A percentile compares a stretch with the other conserved stretches of the same genome.
Conservation (phyloP, 1,140 invertebrate species). For the Neodiprion pinetum region DNA sequence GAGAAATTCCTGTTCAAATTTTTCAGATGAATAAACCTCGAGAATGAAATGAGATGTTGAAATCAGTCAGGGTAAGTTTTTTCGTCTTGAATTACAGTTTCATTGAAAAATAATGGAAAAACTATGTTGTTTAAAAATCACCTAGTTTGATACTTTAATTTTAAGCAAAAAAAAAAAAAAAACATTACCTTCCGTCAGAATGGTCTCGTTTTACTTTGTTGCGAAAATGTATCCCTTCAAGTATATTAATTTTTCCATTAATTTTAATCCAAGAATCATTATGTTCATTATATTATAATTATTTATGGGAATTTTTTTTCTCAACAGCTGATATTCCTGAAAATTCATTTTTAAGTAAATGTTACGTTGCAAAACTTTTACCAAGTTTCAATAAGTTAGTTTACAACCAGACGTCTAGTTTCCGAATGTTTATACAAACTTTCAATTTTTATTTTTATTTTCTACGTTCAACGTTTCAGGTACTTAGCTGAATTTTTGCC, state of each 20-base stretch:
- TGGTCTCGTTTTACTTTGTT: no score
- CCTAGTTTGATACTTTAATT: constrained; percentile 13
- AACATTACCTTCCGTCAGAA: neutral
- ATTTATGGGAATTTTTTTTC: neutral
- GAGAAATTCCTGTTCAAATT: constrained; percentile 22
- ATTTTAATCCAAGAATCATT: neutral
- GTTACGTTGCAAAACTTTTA: no score
- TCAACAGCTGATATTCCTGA: neutral
- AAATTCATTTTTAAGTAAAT: neutral
- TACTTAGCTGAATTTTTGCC: no score
- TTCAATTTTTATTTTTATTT: no score
- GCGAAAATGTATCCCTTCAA: neutral
- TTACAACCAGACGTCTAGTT: no score
- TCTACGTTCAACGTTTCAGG: no score
- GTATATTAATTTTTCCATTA: neutral
- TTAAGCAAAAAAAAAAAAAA: constrained; percentile 20
- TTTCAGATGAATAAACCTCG: neutral
- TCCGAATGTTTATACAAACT: no score
- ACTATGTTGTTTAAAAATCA: constrained; percentile 20
- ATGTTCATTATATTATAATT: neutral
- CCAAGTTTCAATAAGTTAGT: no score
- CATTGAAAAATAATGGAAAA: constrained; percentile 18
- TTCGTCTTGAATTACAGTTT: constrained; percentile 25
- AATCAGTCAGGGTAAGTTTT: no score
- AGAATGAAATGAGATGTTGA: no score